A percentile compares a stretch with the other conserved stretches of the same genome.
These are phyloP conservation scores for Campoplex capitator DNA, from an alignment of 2,888 invertebrate species.

Conservation along the genomic window DNA sequence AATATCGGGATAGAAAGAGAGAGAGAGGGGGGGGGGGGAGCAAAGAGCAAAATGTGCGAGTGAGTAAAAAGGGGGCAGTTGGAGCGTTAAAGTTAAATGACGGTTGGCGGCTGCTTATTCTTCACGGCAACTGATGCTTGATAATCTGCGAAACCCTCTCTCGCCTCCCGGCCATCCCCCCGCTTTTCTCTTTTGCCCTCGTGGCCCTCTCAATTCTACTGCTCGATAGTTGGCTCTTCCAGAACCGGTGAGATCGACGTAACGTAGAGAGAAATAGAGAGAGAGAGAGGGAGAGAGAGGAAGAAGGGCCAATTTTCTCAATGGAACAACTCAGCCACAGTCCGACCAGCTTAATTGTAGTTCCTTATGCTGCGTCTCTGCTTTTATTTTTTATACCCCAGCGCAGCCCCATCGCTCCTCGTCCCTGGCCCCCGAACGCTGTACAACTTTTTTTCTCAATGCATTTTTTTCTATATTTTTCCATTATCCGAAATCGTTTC, in stretches of 20 bases:
- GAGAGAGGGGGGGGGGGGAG: slow-evolving; percentile 29
- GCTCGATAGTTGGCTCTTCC: slow-evolving; percentile 80
- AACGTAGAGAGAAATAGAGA: slow-evolving; percentile 48
- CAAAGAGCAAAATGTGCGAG: slow-evolving; percentile 46
- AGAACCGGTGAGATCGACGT: slow-evolving; percentile 42
- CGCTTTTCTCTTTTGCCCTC: slow-evolving; percentile 49
- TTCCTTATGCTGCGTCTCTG: slow-evolving; percentile 72
- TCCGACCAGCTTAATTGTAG: slow-evolving; percentile 83
- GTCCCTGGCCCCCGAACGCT: not conserved
- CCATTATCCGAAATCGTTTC: not conserved
- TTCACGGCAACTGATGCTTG: slow-evolving; percentile 85
- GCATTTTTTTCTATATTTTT: slow-evolving; percentile 15
- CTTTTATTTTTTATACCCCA: slow-evolving; percentile 38
- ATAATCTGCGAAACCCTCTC: slow-evolving; percentile 82
- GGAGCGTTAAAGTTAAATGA: slow-evolving; percentile 85
- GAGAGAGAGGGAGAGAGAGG: slow-evolving; percentile 55
- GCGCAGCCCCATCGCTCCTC: too few species aligned
- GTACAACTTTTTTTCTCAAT: slow-evolving; percentile 15
- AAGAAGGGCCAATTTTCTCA: slow-evolving; percentile 74
- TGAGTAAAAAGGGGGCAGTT: slow-evolving; percentile 75
- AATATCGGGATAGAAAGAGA: not conserved
- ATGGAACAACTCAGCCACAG: slow-evolving; percentile 84
- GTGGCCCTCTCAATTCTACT: slow-evolving; percentile 78
- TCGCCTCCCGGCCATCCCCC: slow-evolving; percentile 29
- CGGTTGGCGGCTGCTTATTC: slow-evolving; percentile 85